These are phyloP conservation scores for Steinernema feltiae DNA, from an alignment of 1,140 invertebrate genomes.

Conservation along the genomic window DNA sequence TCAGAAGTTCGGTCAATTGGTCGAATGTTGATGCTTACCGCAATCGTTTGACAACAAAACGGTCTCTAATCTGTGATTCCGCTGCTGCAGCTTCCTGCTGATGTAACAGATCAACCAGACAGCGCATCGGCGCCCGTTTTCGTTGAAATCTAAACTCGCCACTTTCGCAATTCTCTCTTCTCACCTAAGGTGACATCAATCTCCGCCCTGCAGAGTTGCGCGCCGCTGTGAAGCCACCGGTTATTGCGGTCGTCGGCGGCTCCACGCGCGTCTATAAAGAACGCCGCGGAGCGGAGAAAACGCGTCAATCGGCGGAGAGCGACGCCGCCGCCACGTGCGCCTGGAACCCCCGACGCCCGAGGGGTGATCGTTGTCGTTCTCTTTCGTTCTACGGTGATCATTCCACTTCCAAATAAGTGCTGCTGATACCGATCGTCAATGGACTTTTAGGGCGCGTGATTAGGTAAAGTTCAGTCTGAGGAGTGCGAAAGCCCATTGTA, in stretches of 20 bases:
- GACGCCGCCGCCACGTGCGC: neutral
- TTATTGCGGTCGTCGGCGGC: neutral
- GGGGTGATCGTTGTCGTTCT: neutral
- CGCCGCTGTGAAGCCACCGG: neutral
- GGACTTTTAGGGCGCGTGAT: neutral
- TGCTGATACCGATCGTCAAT: neutral
- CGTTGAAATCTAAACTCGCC: neutral
- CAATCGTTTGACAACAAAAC: too few relatives aligned
- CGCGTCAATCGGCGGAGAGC: neutral
- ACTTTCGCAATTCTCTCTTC: neutral
- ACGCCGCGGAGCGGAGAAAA: constrained; percentile 2
- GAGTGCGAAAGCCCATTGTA: neutral
- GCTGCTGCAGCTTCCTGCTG: too few relatives aligned
- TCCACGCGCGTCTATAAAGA: neutral
- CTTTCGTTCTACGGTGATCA: neutral
- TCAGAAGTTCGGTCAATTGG: too few relatives aligned
- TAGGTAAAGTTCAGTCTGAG: neutral
- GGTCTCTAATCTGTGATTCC: too few relatives aligned
- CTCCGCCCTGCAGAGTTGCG: neutral
- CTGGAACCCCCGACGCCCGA: too few relatives aligned
- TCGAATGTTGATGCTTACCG: too few relatives aligned
- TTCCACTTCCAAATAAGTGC: neutral
- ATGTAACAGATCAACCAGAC: neutral
- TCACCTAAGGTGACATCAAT: neutral
- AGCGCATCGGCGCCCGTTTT: neutral